phyloP scores from a whole-genome alignment of 2,797 vertebrate species.

The Pempheris klunzingeri region DNA sequence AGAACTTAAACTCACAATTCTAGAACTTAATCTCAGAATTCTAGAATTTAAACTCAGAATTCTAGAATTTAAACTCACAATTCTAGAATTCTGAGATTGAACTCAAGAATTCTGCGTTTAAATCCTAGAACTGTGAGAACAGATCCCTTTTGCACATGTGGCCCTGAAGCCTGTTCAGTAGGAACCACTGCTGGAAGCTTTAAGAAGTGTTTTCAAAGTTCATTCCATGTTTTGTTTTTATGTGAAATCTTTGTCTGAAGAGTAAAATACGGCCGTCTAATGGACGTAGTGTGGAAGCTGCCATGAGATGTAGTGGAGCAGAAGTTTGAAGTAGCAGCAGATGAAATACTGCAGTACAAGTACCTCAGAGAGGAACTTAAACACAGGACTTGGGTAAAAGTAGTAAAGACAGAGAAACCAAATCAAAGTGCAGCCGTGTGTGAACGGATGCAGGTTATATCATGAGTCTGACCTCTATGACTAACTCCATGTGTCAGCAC shows the following conservation, averaged over 20 bases:
- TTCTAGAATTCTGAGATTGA: too few relatives aligned
- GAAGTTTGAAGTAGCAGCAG: neutral
- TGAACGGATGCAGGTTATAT: conserved; percentile 4
- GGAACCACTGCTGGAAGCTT: too few relatives aligned
- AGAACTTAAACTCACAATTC: too few relatives aligned
- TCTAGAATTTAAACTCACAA: too few relatives aligned
- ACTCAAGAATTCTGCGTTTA: too few relatives aligned
- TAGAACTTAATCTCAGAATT: too few relatives aligned
- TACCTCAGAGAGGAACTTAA: neutral
- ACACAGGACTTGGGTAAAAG: neutral
- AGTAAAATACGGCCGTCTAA: neutral
- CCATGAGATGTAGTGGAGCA: neutral
- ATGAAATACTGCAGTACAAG: neutral
- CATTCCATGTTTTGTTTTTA: neutral
- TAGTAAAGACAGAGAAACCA: neutral
- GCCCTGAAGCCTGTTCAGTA: too few relatives aligned
- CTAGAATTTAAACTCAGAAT: too few relatives aligned
- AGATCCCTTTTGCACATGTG: too few relatives aligned
- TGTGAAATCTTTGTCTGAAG: too few relatives aligned
- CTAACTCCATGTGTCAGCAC: conserved; percentile 27
- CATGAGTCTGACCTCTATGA: conserved; percentile 34
- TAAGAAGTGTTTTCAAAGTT: too few relatives aligned
- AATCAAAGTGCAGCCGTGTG: neutral
- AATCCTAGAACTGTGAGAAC: too few relatives aligned
- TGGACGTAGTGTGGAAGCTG: neutral